Conservation (phyloP, 2,113 vertebrate species). For the Brachyhypopomus occidentalis region DNA sequence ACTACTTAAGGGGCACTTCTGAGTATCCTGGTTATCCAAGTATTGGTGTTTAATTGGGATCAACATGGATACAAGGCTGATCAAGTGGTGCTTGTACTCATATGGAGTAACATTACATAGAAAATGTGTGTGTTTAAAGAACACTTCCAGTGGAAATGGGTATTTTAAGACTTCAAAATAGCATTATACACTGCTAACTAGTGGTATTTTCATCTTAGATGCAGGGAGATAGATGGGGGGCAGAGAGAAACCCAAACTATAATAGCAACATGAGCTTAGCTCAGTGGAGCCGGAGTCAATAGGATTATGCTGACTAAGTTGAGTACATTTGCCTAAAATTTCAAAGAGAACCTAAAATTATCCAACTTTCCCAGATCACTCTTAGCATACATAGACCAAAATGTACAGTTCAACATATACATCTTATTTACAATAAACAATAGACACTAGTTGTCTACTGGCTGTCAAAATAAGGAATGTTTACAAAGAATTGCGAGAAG, state of each 20-base stretch:
- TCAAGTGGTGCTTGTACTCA: background rate
- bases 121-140: background rate
- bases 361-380: background rate
- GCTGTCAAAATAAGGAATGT: slow-evolving; percentile 77
- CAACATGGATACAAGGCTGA: background rate
- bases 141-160: background rate
- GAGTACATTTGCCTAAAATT: slow-evolving; percentile 30
- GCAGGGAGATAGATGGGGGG: background rate
- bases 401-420: slow-evolving; percentile 77
- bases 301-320: slow-evolving; percentile 23
- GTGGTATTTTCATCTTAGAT: slow-evolving; percentile 4
- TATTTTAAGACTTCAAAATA: background rate
- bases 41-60: background rate
- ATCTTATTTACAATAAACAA: slow-evolving; percentile 90
- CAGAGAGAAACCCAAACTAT: background rate
- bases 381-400: slow-evolving; percentile 51
- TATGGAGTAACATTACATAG: background rate
- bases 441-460: slow-evolving; percentile 70
- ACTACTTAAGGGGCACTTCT: slow-evolving; percentile 2
- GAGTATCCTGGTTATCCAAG: background rate
- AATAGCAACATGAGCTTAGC: slow-evolving; percentile 22
- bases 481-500: slow-evolving; percentile 80
- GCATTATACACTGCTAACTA: background rate
- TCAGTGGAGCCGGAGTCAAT: slow-evolving; percentile 27
- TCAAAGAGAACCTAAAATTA: background rate